Conservation (phyloP, 1,140 invertebrate genomes). For the Caenorhabditis brenneri region DNA sequence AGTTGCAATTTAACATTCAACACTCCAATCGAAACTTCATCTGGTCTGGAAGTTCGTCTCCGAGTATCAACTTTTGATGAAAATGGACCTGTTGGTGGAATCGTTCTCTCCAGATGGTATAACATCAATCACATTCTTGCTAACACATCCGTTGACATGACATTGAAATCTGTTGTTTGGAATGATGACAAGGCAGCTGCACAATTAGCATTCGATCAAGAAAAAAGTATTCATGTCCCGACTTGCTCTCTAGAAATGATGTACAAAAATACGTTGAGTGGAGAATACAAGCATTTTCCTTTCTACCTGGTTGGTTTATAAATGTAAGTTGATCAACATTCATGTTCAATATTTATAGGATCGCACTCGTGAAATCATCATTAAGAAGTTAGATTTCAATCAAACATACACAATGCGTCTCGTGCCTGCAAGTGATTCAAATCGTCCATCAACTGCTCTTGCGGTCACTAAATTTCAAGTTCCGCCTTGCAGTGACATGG, state of each 20-base stretch:
- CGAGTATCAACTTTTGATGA: slow-evolving; percentile 10
- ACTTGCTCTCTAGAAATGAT: not conserved
- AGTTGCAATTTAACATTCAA: slow-evolving; percentile 26
- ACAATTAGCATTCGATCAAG: not conserved
- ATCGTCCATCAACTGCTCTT: not conserved
- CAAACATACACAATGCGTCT: slow-evolving; percentile 21
- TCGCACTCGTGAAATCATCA: slow-evolving; percentile 1
- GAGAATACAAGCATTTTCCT: not conserved
- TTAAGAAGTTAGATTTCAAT: slow-evolving; percentile 12
- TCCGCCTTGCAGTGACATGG: slow-evolving; percentile 1
- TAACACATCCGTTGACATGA: slow-evolving; percentile 17
- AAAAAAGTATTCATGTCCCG: not conserved
- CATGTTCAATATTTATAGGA: not conserved
- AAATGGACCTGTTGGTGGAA: not conserved
- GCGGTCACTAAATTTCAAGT: slow-evolving; percentile 10
- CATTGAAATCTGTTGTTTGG: not conserved
- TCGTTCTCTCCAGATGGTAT: slow-evolving; percentile 30
- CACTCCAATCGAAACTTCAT: not conserved
- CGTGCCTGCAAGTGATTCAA: not conserved
- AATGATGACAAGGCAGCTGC: slow-evolving; percentile 28
- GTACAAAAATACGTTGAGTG: slow-evolving; percentile 7
- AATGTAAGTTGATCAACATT: no score
- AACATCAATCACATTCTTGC: slow-evolving; percentile 5
- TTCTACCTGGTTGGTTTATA: not conserved
- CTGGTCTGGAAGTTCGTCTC: not conserved